Evolutionary conservation across 2,113 vertebrate species (phyloP).

Genomic region (Oxyruncus cristatus): DNA sequence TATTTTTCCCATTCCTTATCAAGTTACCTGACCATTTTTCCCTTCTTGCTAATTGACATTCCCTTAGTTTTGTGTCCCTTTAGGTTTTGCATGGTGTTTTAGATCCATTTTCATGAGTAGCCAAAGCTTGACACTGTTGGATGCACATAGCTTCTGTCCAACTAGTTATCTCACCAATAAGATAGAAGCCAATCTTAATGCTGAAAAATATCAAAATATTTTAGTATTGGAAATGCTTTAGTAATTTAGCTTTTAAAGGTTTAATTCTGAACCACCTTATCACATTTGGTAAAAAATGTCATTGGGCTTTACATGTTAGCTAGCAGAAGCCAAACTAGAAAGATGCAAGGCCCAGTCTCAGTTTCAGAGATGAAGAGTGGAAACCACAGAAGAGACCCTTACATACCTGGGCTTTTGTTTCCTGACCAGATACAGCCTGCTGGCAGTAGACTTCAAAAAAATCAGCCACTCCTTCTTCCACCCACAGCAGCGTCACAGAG

Average conservation of each 20-base stretch:
- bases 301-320: not conserved
- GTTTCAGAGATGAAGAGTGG: not conserved
- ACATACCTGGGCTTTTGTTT: constrained; percentile 79
- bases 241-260: not conserved
- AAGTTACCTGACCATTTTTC: not conserved
- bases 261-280: not conserved
- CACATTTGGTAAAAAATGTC: not conserved
- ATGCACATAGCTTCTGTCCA: not conserved
- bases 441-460: constrained; percentile 89
- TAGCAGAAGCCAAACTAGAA: not conserved
- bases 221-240: not conserved
- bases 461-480: constrained; percentile 91
- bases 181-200: not conserved
- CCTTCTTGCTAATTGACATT: not conserved
- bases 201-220: not conserved
- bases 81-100: not conserved
- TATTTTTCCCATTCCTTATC: not conserved
- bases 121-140: not conserved
- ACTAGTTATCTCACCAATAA: not conserved
- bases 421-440: constrained; percentile 63
- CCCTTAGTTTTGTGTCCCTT: not conserved
- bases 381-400: not conserved
- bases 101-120: not conserved
- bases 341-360: not conserved
- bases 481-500: constrained; percentile 91